phyloP scores from a whole-genome alignment of 2,888 invertebrate genomes.

The Sthenelais limicola region DNA sequence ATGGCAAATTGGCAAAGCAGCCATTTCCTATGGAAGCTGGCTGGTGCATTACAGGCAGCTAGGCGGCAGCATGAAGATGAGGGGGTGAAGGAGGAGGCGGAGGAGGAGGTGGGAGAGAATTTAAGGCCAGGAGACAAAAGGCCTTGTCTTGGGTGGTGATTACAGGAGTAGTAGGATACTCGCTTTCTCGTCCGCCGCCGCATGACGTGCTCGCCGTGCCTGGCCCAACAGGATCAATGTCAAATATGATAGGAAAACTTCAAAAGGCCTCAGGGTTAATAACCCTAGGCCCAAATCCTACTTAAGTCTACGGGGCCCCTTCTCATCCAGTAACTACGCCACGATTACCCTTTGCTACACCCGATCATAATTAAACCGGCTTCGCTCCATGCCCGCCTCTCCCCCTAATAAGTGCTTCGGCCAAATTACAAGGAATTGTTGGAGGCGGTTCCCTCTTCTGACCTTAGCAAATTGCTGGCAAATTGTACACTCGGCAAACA shows the following conservation, averaged over 20 bases:
- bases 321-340: constrained; percentile 27
- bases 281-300: constrained; percentile 36
- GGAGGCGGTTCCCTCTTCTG: constrained; percentile 32
- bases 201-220: background rate
- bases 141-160: constrained; percentile 30
- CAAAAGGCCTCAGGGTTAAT: constrained; percentile 42
- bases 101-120: background rate
- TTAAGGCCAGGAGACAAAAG: constrained; percentile 16
- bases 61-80: background rate
- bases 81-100: constrained; percentile 22
- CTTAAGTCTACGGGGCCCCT: constrained; percentile 14
- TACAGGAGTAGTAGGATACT: constrained; percentile 15
- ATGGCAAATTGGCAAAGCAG: constrained; percentile 37
- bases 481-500: constrained; percentile 39
- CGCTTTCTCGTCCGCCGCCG: background rate
- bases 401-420: constrained; percentile 23
- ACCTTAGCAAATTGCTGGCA: constrained; percentile 36
- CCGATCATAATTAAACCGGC: background rate
- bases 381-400: background rate
- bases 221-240: constrained; percentile 42
- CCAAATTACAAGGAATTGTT: constrained; percentile 43
- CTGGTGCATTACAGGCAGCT: constrained; percentile 22
- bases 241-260: constrained; percentile 43
- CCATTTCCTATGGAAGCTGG: constrained; percentile 32
- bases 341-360: constrained; percentile 22